Base-by-base conservation (phyloP, 2,113 vertebrate species). In the Scopus umbretta region DNA sequence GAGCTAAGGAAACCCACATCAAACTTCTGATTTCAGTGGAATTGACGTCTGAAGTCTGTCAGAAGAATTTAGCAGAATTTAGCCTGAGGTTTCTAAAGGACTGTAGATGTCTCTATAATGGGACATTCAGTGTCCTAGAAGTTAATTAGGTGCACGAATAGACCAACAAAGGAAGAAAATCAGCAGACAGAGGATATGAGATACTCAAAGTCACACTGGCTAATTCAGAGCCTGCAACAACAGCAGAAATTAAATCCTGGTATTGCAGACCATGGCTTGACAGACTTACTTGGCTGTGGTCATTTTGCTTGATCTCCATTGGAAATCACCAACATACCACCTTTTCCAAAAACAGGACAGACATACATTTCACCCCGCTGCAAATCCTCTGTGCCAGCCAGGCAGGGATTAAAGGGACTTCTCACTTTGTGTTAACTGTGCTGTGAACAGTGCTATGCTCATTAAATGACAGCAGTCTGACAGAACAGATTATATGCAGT, bases 361-460 rank as follows among this genome's bases (percentile, higher is more conserved):
- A n/a, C 6, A 3, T 1, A 13, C 0, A 0, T 32, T 34, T 59
- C 47, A 42, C 29, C 3, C 30, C 18, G 34, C 38, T 74, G 62
- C 1, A 2, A 29, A 19, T 10, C 34, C 21, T 45, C 34, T 32
- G 27, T 49, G 53, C 22, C 72, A 62, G 58, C 32, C 74, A 23
- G 61, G 50, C 23, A 32, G 10, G 50, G 20, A 26, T 21, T 21
- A 36, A 18, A 12, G 49, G 43, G 43, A 18, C 9, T 73, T 55
- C 50, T 27, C 23, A 80, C 13, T 58, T 40, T 8, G 9, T 9
- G 26, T 25, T 79, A 58, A 45, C 53, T 13, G 36, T 55, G 25
- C 40, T 45, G 13, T 1, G 1, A 56, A 42, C 22, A 80, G 50
- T 58, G 9, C 79, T 16, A 16, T 15, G 59, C 36, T 89, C 61